Base-by-base conservation (phyloP, 2,888 invertebrate species). In the Cordylochernes scorpioides region DNA sequence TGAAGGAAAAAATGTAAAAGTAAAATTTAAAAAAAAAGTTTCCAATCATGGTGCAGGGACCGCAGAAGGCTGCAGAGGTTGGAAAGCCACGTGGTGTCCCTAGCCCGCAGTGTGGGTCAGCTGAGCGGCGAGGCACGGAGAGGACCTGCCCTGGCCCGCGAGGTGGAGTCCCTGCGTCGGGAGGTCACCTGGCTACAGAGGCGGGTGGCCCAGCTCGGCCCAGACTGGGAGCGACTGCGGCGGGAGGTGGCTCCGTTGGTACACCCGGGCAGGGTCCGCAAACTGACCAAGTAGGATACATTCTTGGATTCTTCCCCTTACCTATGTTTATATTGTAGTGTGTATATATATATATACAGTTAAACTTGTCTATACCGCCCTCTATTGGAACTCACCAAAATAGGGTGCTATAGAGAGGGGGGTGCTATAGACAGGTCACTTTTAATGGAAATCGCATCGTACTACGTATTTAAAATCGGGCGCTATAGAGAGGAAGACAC, bases 41-140 rank as follows among this genome's bases (percentile, higher is more conserved):
- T n/a, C n/a, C n/a, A n/a, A n/a, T n/a, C n/a, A n/a, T n/a, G n/a
- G n/a, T n/a, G n/a, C n/a, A 71, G 71, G 29, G 71, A 77, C 41
- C 74, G 77, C 54, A 74, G 74, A 51, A 61, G 80, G 26, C 80
- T 82, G 54, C 77, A 78, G 51, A 61, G 78, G 4, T 56, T 82
- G 39, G 84, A 84, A 53, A 74, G 77, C 1, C 82, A 82, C 54
- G 80, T 82, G 27, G 78, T 82, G 30, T 82, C 82, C 2, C 55
- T 82, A 39, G 82, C 82, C 1, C 60, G 80, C 33, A 78, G 77
- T 26, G 80, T 84, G 14, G 80, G 82, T 10, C 80, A 82, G 52
- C 60, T 84, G 22, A 80, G 80, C 19, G 75, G 75, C 3, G 82
- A 84, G 58, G 74, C 82, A 71, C 57, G 78, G 36, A 74, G 77